phyloP scores from a whole-genome alignment of 2,888 invertebrate genomes.

The Platycnemis pennipes region DNA sequence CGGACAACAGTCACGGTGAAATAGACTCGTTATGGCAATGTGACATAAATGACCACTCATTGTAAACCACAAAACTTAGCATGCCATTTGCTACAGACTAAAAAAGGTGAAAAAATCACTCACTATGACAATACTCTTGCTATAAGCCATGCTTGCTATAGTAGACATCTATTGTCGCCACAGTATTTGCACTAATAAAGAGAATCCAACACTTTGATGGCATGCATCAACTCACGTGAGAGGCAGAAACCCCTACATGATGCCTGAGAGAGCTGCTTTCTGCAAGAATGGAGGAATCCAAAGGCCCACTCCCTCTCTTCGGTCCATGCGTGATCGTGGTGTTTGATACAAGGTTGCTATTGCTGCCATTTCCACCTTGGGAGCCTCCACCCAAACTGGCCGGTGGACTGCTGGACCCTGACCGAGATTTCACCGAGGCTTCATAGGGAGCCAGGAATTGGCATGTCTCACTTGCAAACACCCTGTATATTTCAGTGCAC shows the following conservation, averaged over 20 bases:
- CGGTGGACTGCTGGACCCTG: constrained; percentile 78
- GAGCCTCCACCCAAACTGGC: constrained; percentile 70
- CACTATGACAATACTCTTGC: too few relatives aligned
- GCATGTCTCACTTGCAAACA: constrained; percentile 87
- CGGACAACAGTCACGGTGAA: too few relatives aligned
- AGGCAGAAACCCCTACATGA: constrained; percentile 77
- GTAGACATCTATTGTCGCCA: too few relatives aligned
- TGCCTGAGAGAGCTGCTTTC: constrained; percentile 70
- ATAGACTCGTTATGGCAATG: too few relatives aligned
- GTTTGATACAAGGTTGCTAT: constrained; percentile 45
- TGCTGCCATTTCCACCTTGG: constrained; percentile 57
- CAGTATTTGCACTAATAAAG: background rate
- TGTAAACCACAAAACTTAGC: too few relatives aligned
- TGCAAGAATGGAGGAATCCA: background rate
- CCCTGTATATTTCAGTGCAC: constrained; percentile 79
- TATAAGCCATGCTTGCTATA: too few relatives aligned
- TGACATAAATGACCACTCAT: too few relatives aligned
- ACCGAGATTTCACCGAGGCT: constrained; percentile 83
- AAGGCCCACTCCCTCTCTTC: constrained; percentile 33
- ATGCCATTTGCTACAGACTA: too few relatives aligned
- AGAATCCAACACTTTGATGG: background rate
- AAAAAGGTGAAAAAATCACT: too few relatives aligned
- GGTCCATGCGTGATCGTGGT: background rate
- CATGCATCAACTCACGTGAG: constrained; percentile 78
- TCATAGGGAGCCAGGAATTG: constrained; percentile 88